These are phyloP conservation scores for Drosophila sucinea DNA, from an alignment of 1,140 invertebrate genomes.

Conservation along the genomic window DNA sequence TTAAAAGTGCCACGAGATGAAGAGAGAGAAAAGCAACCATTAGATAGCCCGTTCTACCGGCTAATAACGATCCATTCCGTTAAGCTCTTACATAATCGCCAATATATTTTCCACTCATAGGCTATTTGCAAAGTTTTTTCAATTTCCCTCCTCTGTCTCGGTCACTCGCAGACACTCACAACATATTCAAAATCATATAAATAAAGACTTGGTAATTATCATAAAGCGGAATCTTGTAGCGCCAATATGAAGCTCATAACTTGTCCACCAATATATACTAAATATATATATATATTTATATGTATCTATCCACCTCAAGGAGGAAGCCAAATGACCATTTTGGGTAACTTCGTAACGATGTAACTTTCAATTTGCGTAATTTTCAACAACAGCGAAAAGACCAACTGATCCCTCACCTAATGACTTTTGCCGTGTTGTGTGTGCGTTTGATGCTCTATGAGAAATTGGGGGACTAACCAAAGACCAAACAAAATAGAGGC, in stretches of 20 bases:
- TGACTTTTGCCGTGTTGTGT: constrained; percentile 61
- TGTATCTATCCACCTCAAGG: neutral
- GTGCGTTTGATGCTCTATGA: constrained; percentile 30
- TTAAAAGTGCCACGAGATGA: constrained; percentile 11
- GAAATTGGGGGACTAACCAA: constrained; percentile 44
- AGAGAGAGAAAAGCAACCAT: constrained; percentile 50
- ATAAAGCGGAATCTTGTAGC: constrained; percentile 74
- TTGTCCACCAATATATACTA: constrained; percentile 28
- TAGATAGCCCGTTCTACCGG: constrained; percentile 33
- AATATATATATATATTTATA: neutral
- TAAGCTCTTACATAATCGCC: constrained; percentile 67
- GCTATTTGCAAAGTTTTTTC: constrained; percentile 60
- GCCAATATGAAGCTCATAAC: constrained; percentile 70
- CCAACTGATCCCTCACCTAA: constrained; percentile 77
- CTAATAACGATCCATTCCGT: constrained; percentile 47
- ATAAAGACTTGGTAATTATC: constrained; percentile 73
- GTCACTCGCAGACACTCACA: constrained; percentile 14
- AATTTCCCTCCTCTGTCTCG: constrained; percentile 54
- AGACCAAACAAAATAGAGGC: constrained; percentile 26
- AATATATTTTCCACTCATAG: constrained; percentile 53
- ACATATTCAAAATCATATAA: constrained; percentile 61
- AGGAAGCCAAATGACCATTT: constrained; percentile 31
- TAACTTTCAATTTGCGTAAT: constrained; percentile 81
- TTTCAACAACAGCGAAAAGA: constrained; percentile 55
- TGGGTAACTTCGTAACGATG: constrained; percentile 54